Evolutionary conservation across 2,888 invertebrate species (phyloP).

Genomic region (Gisinianus flammeolus): DNA sequence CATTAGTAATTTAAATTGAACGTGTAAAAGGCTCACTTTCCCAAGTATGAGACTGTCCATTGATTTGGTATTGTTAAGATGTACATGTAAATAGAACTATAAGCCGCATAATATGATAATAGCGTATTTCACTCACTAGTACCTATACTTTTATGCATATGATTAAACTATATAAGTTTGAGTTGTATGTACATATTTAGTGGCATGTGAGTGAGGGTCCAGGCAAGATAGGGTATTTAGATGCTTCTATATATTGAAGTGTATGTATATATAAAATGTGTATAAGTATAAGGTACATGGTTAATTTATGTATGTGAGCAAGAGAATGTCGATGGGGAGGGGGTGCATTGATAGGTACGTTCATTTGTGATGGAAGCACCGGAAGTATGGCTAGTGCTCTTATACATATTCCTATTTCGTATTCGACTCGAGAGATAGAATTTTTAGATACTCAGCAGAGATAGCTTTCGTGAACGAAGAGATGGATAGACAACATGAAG

Average conservation of each 20-base stretch:
- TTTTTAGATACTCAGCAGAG: slow-evolving; percentile 21
- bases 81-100: too few relatives aligned
- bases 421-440: slow-evolving; percentile 23
- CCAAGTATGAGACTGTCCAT: neutral
- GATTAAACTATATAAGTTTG: too few relatives aligned
- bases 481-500: neutral
- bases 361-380: slow-evolving; percentile 57
- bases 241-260: too few relatives aligned
- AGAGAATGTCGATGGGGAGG: slow-evolving; percentile 22
- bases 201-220: neutral
- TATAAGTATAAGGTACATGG: slow-evolving; percentile 1
- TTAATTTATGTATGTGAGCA: slow-evolving; percentile 8
- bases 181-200: neutral
- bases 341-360: slow-evolving; percentile 46
- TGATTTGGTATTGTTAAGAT: neutral
- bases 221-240: neutral
- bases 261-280: too few relatives aligned
- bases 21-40: neutral
- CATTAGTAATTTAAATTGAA: neutral
- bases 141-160: too few relatives aligned
- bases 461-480: slow-evolving; percentile 12
- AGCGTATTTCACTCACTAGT: too few relatives aligned
- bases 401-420: slow-evolving; percentile 50
- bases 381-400: slow-evolving; percentile 59
- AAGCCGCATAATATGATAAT: too few relatives aligned